phyloP scores from a whole-genome alignment of 2,797 vertebrate species.

The Hybognathus amarus region DNA sequence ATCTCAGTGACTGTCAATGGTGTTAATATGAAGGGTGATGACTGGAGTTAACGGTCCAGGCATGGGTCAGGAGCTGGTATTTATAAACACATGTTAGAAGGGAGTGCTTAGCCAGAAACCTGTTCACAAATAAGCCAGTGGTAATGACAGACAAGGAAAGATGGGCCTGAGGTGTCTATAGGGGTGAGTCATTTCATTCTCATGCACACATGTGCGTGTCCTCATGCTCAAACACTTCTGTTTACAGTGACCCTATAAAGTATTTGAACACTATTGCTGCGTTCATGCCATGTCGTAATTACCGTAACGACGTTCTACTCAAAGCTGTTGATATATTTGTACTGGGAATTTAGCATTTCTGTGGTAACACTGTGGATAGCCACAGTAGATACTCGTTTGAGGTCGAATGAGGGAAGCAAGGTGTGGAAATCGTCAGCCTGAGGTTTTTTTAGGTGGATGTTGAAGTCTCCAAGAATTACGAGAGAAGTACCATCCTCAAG shows the following conservation, averaged over 20 bases:
- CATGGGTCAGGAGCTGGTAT: constrained; percentile 22
- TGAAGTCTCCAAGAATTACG: too few relatives aligned
- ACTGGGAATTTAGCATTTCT: not conserved
- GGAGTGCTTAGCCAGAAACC: constrained; percentile 17
- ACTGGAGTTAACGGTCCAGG: not conserved
- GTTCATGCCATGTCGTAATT: not conserved
- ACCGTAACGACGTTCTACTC: not conserved
- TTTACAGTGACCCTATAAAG: not conserved
- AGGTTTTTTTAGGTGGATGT: too few relatives aligned
- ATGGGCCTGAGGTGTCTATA: constrained; percentile 5
- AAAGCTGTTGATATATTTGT: not conserved
- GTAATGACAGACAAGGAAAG: constrained; percentile 17
- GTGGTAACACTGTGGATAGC: not conserved
- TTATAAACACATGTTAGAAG: constrained; percentile 46
- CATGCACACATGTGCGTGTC: constrained; percentile 4
- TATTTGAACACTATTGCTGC: not conserved
- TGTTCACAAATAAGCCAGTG: constrained; percentile 20
- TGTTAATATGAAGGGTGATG: constrained; percentile 15
- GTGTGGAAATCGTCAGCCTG: too few relatives aligned
- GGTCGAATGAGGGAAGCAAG: too few relatives aligned
- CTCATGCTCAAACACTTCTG: constrained; percentile 19
- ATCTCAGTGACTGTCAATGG: constrained; percentile 5
- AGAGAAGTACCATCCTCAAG: too few relatives aligned
- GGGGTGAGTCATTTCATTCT: constrained; percentile 26
- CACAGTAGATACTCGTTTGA: too few relatives aligned